Evolutionary conservation across 2,797 vertebrate species (phyloP), one percentile per base, ranked within the genome.

Genomic region (Anabacerthia variegaticeps): DNA sequence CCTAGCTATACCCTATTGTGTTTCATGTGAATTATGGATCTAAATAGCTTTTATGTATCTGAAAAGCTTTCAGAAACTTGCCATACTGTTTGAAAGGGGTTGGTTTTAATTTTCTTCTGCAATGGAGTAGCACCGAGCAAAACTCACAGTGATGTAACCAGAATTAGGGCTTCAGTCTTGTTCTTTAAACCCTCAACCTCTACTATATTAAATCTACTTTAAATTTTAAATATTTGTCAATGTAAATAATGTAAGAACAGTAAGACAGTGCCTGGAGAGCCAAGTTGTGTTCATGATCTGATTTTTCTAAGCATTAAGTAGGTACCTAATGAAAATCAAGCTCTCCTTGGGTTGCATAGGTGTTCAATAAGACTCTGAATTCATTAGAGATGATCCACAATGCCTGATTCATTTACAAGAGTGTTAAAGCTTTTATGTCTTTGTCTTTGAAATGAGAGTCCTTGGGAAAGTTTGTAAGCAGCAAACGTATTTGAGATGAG

Each of bases 401-500:
- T 4, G 7, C 18, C 49, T 21, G 52, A 79, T 75, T 93, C 39
- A 62, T 87, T 95, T 91, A 71, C 52, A 83, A 68, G 72, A 36
- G 6, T 72, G 37, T 44, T 95, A 88, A 62, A 2, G 4, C 59
- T 85, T 78, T 51, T 55, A 7, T 37, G 32, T 52, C 66, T 74
- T 56, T 36, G 30, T 61, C 9, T 69, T 83, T 51, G 65, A 87
- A 87, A 83, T 46, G 36, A 85, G 48, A 58, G 34, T 90, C 41
- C 69, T 77, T 28, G 59, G 66, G 69, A 78, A 76, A 55, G 37
- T 78, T 94, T 18, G 16, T 87, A 82, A 88, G 49, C 32, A 65
- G 20, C n/a, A 71, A 76, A 76, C 28, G 21, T 65, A 65, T 95
- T 95, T 85, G 67, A 92, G 55, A 87, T 59, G 44, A 81, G 88